Evolutionary conservation across 1,140 invertebrate species (phyloP).

Genomic region (Drosophila novamexicana): DNA sequence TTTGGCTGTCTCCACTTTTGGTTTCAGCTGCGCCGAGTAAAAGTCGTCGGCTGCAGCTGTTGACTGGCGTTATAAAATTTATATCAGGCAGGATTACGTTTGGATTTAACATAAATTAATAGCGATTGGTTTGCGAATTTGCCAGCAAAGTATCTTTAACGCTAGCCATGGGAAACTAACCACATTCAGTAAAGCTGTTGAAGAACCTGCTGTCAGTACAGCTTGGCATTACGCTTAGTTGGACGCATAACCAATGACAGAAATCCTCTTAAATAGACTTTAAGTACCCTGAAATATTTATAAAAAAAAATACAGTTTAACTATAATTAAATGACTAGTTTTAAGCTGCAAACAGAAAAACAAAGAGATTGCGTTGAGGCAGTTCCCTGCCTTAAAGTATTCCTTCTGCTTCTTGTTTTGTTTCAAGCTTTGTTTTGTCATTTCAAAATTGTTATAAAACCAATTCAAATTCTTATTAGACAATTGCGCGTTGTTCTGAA

Average conservation of each 20-base stretch:
- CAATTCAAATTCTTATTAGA: too few relatives aligned
- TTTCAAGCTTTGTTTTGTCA: too few relatives aligned
- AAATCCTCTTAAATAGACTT: neutral
- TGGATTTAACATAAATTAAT: slow-evolving; percentile 71
- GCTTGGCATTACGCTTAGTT: neutral
- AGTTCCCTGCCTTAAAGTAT: too few relatives aligned
- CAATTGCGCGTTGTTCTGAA: too few relatives aligned
- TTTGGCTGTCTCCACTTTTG: slow-evolving; percentile 72
- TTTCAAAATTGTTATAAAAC: too few relatives aligned
- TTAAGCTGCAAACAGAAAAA: too few relatives aligned
- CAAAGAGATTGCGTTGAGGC: too few relatives aligned
- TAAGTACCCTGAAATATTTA: neutral
- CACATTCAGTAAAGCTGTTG: neutral
- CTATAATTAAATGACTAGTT: too few relatives aligned
- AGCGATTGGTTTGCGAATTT: slow-evolving; percentile 53
- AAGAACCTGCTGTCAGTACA: neutral
- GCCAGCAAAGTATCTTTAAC: slow-evolving; percentile 35
- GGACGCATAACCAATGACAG: neutral
- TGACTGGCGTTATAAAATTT: slow-evolving; percentile 74
- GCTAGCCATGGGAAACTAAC: slow-evolving; percentile 23
- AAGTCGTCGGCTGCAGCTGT: slow-evolving; percentile 66
- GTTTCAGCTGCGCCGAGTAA: slow-evolving; percentile 69
- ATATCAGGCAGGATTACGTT: slow-evolving; percentile 69
- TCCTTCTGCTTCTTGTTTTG: too few relatives aligned
- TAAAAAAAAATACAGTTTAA: too few relatives aligned